phyloP scores from a whole-genome alignment of 2,113 vertebrate genomes.

The Terrapene triunguis region DNA sequence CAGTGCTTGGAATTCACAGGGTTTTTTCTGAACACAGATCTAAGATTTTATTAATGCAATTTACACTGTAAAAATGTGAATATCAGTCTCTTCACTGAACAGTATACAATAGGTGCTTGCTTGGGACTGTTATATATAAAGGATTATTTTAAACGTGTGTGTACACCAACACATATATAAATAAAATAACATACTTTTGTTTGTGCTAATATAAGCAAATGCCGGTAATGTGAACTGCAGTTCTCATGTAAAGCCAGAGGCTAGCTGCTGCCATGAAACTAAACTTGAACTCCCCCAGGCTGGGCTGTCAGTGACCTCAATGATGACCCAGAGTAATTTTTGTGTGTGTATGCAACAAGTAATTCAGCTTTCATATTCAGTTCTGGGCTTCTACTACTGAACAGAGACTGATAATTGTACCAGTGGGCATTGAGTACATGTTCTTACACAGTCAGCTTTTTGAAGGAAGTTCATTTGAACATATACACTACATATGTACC shows the following conservation, averaged over 20 bases:
- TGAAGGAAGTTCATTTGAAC: background rate
- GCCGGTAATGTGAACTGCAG: conserved; percentile 13
- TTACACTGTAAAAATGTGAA: background rate
- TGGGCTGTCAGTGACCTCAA: conserved; percentile 58
- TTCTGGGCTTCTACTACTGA: background rate
- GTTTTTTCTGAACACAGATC: background rate
- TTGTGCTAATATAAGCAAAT: conserved; percentile 26
- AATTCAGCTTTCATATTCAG: conserved; percentile 45
- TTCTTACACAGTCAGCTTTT: conserved; percentile 13
- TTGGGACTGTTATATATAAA: background rate
- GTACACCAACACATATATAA: background rate
- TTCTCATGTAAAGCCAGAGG: conserved; percentile 45
- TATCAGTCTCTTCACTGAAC: background rate
- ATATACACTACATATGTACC: background rate
- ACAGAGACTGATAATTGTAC: conserved; percentile 18
- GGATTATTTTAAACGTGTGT: background rate
- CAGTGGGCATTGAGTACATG: background rate
- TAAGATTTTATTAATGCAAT: conserved; percentile 8
- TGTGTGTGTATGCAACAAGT: conserved; percentile 15
- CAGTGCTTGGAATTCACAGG: background rate
- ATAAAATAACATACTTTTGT: background rate
- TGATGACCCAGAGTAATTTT: conserved; percentile 55
- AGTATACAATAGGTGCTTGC: background rate
- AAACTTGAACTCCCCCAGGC: conserved; percentile 49
- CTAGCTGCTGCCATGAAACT: conserved; percentile 29